These are phyloP conservation scores for Melitaea athalia DNA, from an alignment of 2,888 invertebrate genomes.

Conservation along the genomic window DNA sequence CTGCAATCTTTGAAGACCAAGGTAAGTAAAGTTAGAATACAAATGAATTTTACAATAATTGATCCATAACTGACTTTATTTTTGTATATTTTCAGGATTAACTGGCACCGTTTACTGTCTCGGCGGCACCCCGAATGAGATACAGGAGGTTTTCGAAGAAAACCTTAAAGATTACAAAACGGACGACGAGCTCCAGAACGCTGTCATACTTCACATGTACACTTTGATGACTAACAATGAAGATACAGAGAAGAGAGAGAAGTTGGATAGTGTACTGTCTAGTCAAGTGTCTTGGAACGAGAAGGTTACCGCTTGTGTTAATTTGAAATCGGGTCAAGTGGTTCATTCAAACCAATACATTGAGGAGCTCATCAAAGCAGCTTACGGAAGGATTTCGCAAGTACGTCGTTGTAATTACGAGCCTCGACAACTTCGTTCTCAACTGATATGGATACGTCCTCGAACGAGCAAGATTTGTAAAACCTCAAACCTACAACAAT, in stretches of 20 bases:
- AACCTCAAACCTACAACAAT: too few species aligned
- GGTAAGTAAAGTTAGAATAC: constrained; percentile 41
- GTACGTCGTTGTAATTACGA: constrained; percentile 39
- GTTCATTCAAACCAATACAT: constrained; percentile 59
- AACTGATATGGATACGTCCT: constrained; percentile 48
- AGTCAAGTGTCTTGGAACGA: constrained; percentile 47
- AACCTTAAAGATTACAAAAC: too few species aligned
- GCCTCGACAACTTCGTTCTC: constrained; percentile 46
- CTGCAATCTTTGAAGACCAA: constrained; percentile 49
- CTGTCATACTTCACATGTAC: constrained; percentile 61
- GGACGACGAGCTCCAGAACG: too few species aligned
- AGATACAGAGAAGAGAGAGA: constrained; percentile 23
- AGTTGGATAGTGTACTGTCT: constrained; percentile 36
- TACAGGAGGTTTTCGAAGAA: too few species aligned
- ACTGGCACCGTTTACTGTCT: constrained; percentile 55
- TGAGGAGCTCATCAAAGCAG: constrained; percentile 49
- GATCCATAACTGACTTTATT: too few species aligned
- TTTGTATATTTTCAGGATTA: neutral
- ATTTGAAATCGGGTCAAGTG: constrained; percentile 51
- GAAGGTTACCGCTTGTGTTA: constrained; percentile 50
- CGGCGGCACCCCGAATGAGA: constrained; percentile 54
- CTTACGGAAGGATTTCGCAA: constrained; percentile 46
- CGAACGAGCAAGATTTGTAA: too few species aligned
- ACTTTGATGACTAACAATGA: constrained; percentile 46
- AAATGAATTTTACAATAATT: neutral